Percentiles rank a stretch among this genome's conserved stretches.
phyloP scores from a whole-genome alignment of 2,113 vertebrate species.

The Malurus elegans region DNA sequence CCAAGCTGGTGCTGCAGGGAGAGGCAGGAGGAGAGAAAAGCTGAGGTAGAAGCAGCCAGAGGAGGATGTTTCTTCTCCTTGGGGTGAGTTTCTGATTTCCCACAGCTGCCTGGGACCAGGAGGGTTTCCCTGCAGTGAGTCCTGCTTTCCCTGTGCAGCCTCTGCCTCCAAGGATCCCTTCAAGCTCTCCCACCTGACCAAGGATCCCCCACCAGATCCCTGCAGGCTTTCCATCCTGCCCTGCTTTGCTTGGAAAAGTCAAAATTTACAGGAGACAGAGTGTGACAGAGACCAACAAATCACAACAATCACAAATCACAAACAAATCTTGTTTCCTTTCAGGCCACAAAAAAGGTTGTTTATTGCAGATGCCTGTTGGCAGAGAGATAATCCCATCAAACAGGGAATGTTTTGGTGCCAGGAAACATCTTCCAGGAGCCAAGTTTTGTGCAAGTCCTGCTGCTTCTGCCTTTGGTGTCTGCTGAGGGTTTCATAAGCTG shows the following conservation, averaged over 20 bases:
- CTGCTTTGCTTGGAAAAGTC: neutral
- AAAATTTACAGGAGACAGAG: neutral
- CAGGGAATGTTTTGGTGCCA: neutral
- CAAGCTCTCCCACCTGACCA: neutral
- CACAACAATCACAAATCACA: neutral
- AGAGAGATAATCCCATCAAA: neutral
- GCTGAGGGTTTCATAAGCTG: neutral
- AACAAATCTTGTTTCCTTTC: neutral
- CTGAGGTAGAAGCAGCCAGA: neutral
- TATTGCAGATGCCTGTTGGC: neutral
- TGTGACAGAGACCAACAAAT: neutral
- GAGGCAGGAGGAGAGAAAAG: neutral
- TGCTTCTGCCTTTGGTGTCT: neutral
- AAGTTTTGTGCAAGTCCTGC: neutral
- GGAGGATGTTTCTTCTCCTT: neutral
- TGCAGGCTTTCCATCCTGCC: rapidly evolving
- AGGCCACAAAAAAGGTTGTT: neutral
- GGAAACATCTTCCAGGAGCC: neutral
- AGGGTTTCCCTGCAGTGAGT: neutral
- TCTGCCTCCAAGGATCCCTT: neutral
- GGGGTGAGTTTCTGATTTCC: rapidly evolving
- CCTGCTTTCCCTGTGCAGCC: neutral
- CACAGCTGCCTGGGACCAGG: neutral
- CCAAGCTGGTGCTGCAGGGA: neutral
- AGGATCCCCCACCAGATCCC: neutral